These are phyloP conservation scores for Temnothorax curvispinosus DNA, from an alignment of 1,140 invertebrate genomes.

Conservation along the genomic window DNA sequence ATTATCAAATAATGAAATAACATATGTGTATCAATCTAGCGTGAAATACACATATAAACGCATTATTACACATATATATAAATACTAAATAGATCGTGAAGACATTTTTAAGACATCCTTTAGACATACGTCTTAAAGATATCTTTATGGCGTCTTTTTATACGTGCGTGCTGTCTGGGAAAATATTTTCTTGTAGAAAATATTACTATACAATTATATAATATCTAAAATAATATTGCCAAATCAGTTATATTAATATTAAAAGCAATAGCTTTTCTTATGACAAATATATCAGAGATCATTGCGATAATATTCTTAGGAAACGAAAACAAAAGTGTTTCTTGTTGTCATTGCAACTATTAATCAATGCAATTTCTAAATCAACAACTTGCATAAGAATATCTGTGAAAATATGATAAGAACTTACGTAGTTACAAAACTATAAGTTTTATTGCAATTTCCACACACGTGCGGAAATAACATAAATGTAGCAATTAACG, in stretches of 20 bases:
- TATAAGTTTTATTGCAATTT: neutral
- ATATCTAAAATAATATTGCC: neutral
- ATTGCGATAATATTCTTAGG: neutral
- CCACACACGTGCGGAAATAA: too few relatives aligned
- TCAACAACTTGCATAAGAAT: neutral
- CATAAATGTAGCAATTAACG: neutral
- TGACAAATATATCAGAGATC: neutral
- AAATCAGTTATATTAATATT: neutral
- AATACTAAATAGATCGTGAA: neutral
- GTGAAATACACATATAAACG: neutral
- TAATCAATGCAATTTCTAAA: neutral
- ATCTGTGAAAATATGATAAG: neutral
- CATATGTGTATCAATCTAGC: neutral
- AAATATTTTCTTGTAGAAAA: constrained; percentile 4
- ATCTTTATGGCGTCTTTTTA: too few relatives aligned
- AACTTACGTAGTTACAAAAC: neutral
- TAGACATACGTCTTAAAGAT: too few relatives aligned
- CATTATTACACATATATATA: neutral
- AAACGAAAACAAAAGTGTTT: neutral
- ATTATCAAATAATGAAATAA: neutral
- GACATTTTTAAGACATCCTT: too few relatives aligned
- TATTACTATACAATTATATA: neutral
- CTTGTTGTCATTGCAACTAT: neutral
- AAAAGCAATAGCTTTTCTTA: neutral
- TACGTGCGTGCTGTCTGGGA: too few relatives aligned